Conservation (phyloP, 2,888 invertebrate species). For the Thymelicus sylvestris region DNA sequence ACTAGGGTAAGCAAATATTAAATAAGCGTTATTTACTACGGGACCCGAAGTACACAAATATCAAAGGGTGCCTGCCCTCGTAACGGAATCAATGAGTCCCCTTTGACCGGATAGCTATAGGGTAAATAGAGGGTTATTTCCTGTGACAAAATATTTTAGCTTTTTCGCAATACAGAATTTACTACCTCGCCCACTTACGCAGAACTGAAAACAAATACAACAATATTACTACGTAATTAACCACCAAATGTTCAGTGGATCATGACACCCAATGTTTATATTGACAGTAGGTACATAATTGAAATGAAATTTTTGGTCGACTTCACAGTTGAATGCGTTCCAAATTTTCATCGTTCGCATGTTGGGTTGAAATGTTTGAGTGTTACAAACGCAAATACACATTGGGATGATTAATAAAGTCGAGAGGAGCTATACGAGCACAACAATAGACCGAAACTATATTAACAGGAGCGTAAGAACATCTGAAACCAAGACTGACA, state of each 20-base stretch:
- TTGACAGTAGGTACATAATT: conserved; percentile 32
- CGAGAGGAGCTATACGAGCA: conserved; percentile 2
- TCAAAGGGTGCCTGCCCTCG: conserved; percentile 58
- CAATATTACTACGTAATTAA: conserved; percentile 27
- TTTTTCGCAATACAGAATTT: conserved; percentile 37
- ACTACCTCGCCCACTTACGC: conserved; percentile 18
- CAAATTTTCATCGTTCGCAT: conserved; percentile 34
- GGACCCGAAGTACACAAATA: conserved; percentile 59
- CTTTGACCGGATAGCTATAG: conserved; percentile 69
- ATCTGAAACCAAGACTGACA: conserved; percentile 12
- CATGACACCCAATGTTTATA: conserved; percentile 29
- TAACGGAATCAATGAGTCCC: conserved; percentile 65
- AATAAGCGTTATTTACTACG: conserved; percentile 65
- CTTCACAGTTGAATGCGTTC: conserved; percentile 32
- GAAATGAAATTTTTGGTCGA: conserved; percentile 36
- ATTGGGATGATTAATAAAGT: conserved; percentile 31
- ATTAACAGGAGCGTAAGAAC: conserved; percentile 10
- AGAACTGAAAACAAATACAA: conserved; percentile 23
- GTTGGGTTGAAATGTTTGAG: conserved; percentile 29
- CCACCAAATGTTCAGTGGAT: conserved; percentile 29
- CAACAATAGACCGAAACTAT: conserved; percentile 4
- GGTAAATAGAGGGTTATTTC: conserved; percentile 70
- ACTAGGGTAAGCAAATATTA: conserved; percentile 55
- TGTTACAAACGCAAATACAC: conserved; percentile 30
- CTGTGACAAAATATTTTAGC: conserved; percentile 70